Evolutionary conservation across 2,888 invertebrate species (phyloP), one percentile per base, ranked within the genome.

Genomic region (Parthenolecanium corni): DNA sequence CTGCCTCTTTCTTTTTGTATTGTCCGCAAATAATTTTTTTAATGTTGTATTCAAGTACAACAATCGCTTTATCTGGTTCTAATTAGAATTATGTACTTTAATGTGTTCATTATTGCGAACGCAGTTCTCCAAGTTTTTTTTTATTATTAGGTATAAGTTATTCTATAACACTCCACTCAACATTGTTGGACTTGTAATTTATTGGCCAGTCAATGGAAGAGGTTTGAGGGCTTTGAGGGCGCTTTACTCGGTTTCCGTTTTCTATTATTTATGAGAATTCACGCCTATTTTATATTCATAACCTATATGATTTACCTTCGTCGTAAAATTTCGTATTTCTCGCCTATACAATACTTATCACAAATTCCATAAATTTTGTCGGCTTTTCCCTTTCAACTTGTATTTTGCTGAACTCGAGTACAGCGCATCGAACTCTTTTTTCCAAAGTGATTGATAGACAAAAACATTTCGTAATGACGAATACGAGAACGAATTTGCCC

Each of bases 251-350:
- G 44, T 56, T 56, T 56, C 40, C 54, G 54, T 56, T 42, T 56
- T 56, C 38, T 56, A 44, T 56, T 56, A 56, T 56, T 56, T 56
- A 56, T 56, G 54, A 56, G 54, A 56, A 42, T 56, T 56, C 42
- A 40, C 54, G 54, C 54, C 54, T 56, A 56, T 56, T 56, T 56
- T 56, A 56, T 56, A 56, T 56, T 56, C 54, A 56, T 56, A 56
- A 56, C 54, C 54, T 56, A 56, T 56, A 40, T 56, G 54, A 56
- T 56, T 56, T 56, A 56, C 54, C 54, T 56, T 56, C 53, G 31
- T 40, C 40, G 21, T 40, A 56, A 40, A 56, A 53, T 38, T 56
- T 56, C 54, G 44, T 21, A 40, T 40, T 56, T 44, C 54, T 21
- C 44, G 24, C 42, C 20, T 24, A 21, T 56, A 44, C 54, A 56